Conservation (phyloP, 64 coral and sea anemone genomes). For the Acropora yongei region DNA sequence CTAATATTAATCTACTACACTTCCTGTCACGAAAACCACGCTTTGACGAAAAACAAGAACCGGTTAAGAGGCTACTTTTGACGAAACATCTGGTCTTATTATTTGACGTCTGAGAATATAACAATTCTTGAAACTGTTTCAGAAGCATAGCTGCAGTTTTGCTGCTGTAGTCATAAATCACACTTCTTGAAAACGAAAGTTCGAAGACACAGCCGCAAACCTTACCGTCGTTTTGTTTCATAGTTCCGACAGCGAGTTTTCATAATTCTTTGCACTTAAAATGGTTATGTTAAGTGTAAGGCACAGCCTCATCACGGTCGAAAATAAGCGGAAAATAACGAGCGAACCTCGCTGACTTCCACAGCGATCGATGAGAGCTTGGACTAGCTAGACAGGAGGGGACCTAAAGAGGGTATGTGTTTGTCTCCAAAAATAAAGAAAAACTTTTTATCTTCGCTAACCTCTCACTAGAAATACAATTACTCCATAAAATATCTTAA, state of each 20-base stretch:
- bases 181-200: constrained; percentile 19
- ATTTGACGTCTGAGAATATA: neutral
- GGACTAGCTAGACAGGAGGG: constrained; percentile 3
- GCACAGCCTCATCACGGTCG: constrained; percentile 53
- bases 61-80: neutral
- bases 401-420: neutral
- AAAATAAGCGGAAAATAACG: constrained; percentile 7
- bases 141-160: constrained; percentile 9
- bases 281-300: neutral
- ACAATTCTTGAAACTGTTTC: neutral
- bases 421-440: neutral
- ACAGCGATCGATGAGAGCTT: neutral
- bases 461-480: neutral
- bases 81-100: neutral
- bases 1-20: neutral
- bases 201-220: neutral
- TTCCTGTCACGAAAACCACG: constrained; percentile 2
- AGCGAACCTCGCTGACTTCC: neutral
- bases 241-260: constrained; percentile 73
- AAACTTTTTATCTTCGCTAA: neutral
- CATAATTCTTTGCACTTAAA: constrained; percentile 57
- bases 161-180: neutral
- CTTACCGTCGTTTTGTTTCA: constrained; percentile 62
- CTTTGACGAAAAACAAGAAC: neutral
- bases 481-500: neutral